These are phyloP conservation scores for Chromobotia macracanthus DNA, from an alignment of 2,797 vertebrate genomes.

Conservation along the genomic window DNA sequence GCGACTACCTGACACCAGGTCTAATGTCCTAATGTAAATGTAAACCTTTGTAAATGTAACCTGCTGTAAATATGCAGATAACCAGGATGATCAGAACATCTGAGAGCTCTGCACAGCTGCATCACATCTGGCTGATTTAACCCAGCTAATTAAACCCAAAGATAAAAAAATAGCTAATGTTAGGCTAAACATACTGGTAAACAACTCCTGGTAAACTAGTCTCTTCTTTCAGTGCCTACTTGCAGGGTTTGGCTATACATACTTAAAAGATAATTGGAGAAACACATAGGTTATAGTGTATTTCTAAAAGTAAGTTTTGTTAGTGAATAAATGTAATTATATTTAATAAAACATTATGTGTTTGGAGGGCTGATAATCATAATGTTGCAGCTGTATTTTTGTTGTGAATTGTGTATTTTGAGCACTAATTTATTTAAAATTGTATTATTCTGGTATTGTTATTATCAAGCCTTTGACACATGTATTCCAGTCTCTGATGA, in stretches of 20 bases:
- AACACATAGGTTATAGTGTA: too few species aligned
- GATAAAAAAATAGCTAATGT: constrained; percentile 18
- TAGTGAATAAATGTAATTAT: neutral
- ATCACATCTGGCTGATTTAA: constrained; percentile 68
- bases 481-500: constrained; percentile 43
- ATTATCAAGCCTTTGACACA: constrained; percentile 69
- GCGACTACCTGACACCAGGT: constrained; percentile 91
- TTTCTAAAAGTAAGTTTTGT: neutral
- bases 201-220: neutral
- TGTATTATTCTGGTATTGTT: neutral
- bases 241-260: constrained; percentile 5
- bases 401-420: neutral
- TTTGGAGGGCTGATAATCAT: too few species aligned
- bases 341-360: neutral
- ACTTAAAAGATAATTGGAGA: too few species aligned
- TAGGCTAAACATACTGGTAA: constrained; percentile 1
- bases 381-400: neutral
- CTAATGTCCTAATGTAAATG: constrained; percentile 84
- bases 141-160: constrained; percentile 48
- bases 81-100: constrained; percentile 73
- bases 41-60: too few species aligned
- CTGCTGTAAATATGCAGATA: too few species aligned
- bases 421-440: neutral
- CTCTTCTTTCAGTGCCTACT: constrained; percentile 14
- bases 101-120: constrained; percentile 66